Evolutionary conservation across 2,888 invertebrate species (phyloP).

Genomic region (Limnephilus marmoratus): DNA sequence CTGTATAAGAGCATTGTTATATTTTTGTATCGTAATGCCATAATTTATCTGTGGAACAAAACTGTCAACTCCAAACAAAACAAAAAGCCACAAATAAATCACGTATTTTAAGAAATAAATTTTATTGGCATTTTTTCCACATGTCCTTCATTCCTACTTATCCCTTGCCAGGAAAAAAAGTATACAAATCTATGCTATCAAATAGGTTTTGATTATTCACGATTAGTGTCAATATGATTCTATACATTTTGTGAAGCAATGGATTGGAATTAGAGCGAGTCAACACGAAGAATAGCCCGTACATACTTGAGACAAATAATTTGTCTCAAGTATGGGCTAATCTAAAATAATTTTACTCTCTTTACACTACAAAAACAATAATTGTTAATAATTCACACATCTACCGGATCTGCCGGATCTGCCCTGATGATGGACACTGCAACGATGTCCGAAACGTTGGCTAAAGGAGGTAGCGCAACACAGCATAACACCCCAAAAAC

Average conservation of each 20-base stretch:
- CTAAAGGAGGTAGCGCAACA: too few relatives aligned
- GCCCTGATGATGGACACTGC: too few relatives aligned
- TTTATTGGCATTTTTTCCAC: constrained; percentile 8
- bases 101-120: constrained; percentile 10
- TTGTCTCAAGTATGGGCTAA: too few relatives aligned
- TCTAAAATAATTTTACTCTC: too few relatives aligned
- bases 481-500: too few relatives aligned
- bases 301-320: too few relatives aligned
- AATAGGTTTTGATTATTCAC: background rate
- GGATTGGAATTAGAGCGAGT: too few relatives aligned
- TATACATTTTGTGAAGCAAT: background rate
- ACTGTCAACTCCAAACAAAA: constrained; percentile 20
- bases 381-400: too few relatives aligned
- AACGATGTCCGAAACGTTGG: too few relatives aligned
- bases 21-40: constrained; percentile 36
- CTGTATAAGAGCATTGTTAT: constrained; percentile 17
- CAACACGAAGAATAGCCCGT: too few relatives aligned
- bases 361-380: too few relatives aligned
- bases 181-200: background rate
- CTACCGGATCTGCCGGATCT: too few relatives aligned
- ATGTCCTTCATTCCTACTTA: background rate
- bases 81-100: constrained; percentile 8
- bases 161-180: background rate
- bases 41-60: constrained; percentile 38
- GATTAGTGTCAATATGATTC: background rate